These are phyloP conservation scores for Pomatostomus ruficeps DNA, from an alignment of 2,113 vertebrate species.

Conservation along the genomic window DNA sequence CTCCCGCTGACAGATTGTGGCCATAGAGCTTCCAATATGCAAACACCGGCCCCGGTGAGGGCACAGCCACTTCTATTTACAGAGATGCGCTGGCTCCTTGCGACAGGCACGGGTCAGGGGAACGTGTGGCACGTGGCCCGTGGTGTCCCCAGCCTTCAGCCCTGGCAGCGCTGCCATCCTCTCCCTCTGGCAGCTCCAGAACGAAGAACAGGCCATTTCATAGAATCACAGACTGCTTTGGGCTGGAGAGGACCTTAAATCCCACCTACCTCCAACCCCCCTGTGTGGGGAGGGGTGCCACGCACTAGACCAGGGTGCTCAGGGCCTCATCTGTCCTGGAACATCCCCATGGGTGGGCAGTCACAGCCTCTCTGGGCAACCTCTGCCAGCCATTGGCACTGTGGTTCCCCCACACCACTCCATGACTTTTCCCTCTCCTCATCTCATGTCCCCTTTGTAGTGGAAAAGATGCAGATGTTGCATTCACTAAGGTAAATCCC, in stretches of 20 bases:
- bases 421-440: neutral
- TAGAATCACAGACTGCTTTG: accelerated
- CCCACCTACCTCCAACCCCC: accelerated
- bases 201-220: neutral
- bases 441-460: neutral
- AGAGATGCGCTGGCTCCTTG: neutral
- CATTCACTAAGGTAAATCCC: neutral
- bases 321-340: neutral
- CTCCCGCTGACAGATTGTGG: neutral
- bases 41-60: neutral
- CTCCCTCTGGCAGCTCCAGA: neutral
- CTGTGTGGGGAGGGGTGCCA: neutral
- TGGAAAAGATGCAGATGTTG: neutral
- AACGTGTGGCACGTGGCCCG: accelerated
- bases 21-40: neutral
- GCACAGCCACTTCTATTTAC: neutral
- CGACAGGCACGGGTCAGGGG: accelerated
- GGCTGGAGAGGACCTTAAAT: neutral
- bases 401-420: neutral
- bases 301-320: neutral
- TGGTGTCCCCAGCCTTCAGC: neutral
- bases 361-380: neutral
- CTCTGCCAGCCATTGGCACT: neutral
- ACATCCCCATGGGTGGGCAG: neutral
- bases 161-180: accelerated